Percentiles rank a stretch among this genome's conserved stretches.
These are phyloP conservation scores for Anolis apletophallus DNA, from an alignment of 2,797 vertebrate species.

Conservation along the genomic window DNA sequence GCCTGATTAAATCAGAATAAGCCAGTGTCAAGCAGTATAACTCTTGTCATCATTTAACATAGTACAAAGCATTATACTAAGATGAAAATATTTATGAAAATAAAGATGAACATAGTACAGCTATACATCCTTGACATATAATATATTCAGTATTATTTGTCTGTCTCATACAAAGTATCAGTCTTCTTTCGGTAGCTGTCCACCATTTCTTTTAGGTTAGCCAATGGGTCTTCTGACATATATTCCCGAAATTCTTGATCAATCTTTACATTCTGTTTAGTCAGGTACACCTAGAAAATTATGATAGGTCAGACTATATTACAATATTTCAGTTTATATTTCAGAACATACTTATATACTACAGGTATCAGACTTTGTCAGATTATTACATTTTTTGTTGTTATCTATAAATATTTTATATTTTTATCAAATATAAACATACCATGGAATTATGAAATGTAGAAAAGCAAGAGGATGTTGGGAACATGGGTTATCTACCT, in stretches of 20 bases:
- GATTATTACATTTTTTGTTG: not conserved
- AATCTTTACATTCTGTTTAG: constrained; percentile 75
- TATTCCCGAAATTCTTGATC: constrained; percentile 75
- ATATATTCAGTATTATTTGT: constrained; percentile 45
- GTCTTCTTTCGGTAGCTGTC: constrained; percentile 77
- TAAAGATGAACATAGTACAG: not conserved
- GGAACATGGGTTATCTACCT: not conserved
- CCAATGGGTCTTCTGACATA: constrained; percentile 73
- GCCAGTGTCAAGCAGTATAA: not conserved
- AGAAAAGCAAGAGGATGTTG: not conserved
- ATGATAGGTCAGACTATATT: constrained; percentile 28
- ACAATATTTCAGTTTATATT: not conserved
- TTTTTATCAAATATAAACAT: not conserved
- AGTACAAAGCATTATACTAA: constrained; percentile 33
- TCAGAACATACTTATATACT: not conserved
- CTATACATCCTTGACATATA: not conserved
- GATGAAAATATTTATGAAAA: not conserved
- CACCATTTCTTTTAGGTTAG: constrained; percentile 64
- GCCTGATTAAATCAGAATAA: too few relatives aligned
- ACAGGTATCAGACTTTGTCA: not conserved
- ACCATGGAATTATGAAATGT: not conserved
- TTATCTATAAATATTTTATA: not conserved
- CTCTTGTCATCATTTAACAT: not conserved
- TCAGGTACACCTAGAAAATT: constrained; percentile 78
- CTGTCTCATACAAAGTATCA: constrained; percentile 47